Base-by-base conservation (phyloP, 2,888 invertebrate genomes). In the Andrena hattorfiana region DNA sequence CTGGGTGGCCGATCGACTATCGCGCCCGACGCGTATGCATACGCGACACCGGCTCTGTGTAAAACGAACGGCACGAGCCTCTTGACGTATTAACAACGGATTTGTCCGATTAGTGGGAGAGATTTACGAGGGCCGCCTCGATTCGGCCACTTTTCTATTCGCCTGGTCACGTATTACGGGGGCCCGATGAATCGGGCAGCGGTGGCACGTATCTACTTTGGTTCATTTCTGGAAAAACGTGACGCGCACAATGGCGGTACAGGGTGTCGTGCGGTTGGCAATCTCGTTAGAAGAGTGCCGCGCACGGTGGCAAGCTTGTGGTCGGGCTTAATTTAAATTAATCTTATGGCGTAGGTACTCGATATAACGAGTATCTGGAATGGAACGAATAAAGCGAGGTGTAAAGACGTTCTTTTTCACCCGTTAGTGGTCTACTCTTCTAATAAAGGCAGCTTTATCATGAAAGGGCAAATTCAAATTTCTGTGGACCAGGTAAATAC, bases 61-160 rank as follows among this genome's bases (percentile, higher is more conserved):
- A 42, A 16, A 79, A 79, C 75, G 69, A 69, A 66, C 62, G 77
- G 78, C 87, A 83, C 83, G 80, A 85, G 89, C 83, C 85, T 87
- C 87, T 89, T 84, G 85, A 90, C 85, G 83, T 86, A 89, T 90
- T 88, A 91, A 86, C 86, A 68, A 60, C 76, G 89, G 90, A 91
- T 91, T 89, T 86, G 87, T 87, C 88, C 86, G 89, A 91, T 92
- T 89, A 89, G 74, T 1, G 32, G 28, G 73, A 35, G 83, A 87
- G 90, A 92, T 91, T 92, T 91, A 90, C 81, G 87, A 79, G 42
- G 73, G 56, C 64, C 63, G 73, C 64, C 68, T 35, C 70, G 83
- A 67, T 80, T 77, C 77, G 74, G 76, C 78, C 81, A 89, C 84
- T 85, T 83, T 83, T 83, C 77, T 68, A 86, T 87, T 85, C 84